A percentile compares a stretch with the other conserved stretches of the same genome.
phyloP scores from a whole-genome alignment of 2,113 vertebrate genomes.

The Mesocricetus auratus region DNA sequence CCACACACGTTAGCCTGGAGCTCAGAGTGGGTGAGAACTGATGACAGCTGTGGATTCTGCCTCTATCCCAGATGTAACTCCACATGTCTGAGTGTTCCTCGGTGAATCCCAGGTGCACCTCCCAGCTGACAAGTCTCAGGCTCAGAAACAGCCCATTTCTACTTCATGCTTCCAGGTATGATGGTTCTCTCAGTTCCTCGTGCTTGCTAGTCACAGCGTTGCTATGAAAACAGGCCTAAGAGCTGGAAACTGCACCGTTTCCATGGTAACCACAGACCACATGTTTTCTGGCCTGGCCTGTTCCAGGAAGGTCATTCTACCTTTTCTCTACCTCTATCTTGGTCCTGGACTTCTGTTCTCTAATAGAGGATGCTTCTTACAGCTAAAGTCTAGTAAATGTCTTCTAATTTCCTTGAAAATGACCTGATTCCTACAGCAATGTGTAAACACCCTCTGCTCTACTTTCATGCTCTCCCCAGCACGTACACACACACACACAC shows the following conservation, averaged over 20 bases:
- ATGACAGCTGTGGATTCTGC: no score
- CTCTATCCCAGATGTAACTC: background rate
- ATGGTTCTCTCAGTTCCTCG: background rate
- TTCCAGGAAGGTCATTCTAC: background rate
- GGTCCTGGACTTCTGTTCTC: background rate
- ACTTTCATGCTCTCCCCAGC: background rate
- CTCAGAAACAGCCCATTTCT: no score
- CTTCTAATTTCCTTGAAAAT: background rate
- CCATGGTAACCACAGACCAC: background rate
- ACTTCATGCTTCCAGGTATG: background rate
- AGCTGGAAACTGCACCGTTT: background rate
- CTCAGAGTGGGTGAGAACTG: background rate
- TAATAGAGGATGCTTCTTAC: background rate
- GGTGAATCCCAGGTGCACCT: background rate
- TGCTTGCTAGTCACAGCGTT: background rate
- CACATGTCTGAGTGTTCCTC: background rate
- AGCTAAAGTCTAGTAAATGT: background rate
- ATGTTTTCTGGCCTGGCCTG: background rate
- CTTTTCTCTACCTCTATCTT: background rate
- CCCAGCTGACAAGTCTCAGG: no score
- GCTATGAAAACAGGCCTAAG: background rate
- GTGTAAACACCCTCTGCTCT: no score
- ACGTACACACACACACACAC: no score
- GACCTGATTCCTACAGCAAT: background rate
- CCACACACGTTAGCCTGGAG: background rate